Conservation (phyloP, 2,113 vertebrate genomes). For the Oryzias javanicus region DNA sequence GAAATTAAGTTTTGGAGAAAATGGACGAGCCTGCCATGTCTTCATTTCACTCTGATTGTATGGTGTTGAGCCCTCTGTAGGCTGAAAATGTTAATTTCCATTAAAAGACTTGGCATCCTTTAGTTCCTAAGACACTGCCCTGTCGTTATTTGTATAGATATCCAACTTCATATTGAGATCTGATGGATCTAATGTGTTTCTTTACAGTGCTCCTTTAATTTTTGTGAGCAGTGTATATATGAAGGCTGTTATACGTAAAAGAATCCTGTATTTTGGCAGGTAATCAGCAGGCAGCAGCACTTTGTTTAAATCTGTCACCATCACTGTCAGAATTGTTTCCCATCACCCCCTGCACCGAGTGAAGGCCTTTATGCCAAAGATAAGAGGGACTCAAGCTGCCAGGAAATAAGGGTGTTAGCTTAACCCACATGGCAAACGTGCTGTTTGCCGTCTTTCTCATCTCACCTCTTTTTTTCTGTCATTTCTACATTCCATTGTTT, state of each 20-base stretch:
- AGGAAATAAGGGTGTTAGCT: constrained; percentile 67
- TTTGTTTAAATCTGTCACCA: constrained; percentile 57
- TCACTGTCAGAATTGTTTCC: constrained; percentile 52
- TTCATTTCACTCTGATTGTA: no score
- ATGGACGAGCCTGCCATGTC: no score
- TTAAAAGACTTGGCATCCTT: no score
- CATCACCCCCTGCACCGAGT: constrained; percentile 45
- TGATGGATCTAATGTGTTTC: no score
- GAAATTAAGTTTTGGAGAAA: no score
- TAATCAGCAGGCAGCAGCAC: constrained; percentile 23
- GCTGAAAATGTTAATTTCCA: no score
- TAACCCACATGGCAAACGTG: constrained; percentile 59
- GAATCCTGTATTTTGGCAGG: constrained; percentile 13
- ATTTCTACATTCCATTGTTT: constrained; percentile 11
- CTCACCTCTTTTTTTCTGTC: constrained; percentile 8
- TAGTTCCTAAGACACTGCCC: no score
- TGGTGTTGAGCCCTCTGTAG: no score
- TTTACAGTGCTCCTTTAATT: no score
- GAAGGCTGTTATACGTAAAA: background rate
- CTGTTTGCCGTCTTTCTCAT: constrained; percentile 22
- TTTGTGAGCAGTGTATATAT: no score
- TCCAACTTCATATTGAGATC: no score
- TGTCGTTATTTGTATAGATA: no score
- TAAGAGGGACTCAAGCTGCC: constrained; percentile 53
- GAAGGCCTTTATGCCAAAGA: constrained; percentile 60